Conservation (phyloP, 1,140 invertebrate genomes). For the Diachasmimorpha longicaudata region DNA sequence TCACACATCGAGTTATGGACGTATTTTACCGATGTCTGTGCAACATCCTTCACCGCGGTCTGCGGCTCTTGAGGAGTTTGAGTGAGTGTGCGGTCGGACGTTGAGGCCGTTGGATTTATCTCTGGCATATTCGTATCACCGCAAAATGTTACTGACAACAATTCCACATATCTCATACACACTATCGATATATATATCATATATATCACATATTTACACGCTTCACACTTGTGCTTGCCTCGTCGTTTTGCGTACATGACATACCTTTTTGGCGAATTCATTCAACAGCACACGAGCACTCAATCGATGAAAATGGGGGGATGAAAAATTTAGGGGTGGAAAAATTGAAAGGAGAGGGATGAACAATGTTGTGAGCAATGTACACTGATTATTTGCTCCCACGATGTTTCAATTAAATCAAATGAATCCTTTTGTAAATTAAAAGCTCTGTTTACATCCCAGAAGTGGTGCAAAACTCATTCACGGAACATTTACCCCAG, state of each 20-base stretch:
- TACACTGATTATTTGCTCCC: neutral
- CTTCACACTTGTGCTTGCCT: neutral
- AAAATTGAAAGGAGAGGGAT: neutral
- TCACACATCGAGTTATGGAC: conserved; percentile 24
- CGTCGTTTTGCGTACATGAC: neutral
- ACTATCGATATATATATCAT: neutral
- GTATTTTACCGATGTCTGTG: conserved; percentile 38
- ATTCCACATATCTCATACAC: neutral
- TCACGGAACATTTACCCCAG: too few species aligned
- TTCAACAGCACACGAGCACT: neutral
- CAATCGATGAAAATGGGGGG: neutral
- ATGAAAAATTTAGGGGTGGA: too few species aligned
- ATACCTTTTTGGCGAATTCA: neutral
- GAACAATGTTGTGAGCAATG: neutral
- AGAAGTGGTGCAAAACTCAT: too few species aligned
- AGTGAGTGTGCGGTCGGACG: conserved; percentile 41
- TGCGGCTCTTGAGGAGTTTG: conserved; percentile 44
- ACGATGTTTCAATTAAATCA: conserved; percentile 18
- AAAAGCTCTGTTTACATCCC: neutral
- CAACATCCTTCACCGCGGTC: conserved; percentile 42
- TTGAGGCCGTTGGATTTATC: conserved; percentile 8
- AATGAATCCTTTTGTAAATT: neutral
- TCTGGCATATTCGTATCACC: conserved; percentile 10
- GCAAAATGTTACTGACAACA: conserved; percentile 9
- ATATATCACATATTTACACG: neutral